Evolutionary conservation across 2,797 vertebrate species (phyloP).

Genomic region (Falco berigora): DNA sequence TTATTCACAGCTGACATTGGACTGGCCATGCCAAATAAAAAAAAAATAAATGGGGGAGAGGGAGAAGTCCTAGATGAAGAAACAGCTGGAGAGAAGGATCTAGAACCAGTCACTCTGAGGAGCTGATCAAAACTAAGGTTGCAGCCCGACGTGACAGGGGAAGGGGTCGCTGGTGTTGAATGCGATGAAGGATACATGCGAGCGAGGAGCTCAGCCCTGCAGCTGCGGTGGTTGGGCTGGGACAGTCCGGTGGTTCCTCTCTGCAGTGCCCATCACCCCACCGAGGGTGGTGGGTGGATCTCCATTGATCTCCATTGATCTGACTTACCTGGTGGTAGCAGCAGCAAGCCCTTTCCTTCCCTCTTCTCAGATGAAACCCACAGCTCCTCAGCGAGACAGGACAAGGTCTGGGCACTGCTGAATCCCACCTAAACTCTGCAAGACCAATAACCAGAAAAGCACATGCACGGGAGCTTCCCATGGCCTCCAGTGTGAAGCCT

Average conservation of each 20-base stretch:
- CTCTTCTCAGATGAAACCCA: neutral
- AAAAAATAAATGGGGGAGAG: neutral
- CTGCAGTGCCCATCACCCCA: fast-evolving
- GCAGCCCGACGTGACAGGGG: neutral
- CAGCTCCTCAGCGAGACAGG: neutral
- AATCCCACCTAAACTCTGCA: neutral
- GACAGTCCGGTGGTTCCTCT: neutral
- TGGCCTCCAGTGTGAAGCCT: neutral
- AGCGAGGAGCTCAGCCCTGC: neutral
- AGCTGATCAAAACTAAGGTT: neutral
- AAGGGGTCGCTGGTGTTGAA: neutral
- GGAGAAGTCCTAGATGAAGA: neutral
- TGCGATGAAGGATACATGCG: too few relatives aligned
- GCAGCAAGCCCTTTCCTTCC: neutral
- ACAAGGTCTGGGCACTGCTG: neutral
- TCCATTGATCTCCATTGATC: neutral
- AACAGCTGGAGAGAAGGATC: neutral
- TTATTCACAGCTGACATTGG: neutral
- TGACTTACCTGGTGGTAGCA: neutral
- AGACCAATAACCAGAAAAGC: neutral
- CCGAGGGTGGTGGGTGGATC: neutral
- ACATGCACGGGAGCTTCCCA: neutral
- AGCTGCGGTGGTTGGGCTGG: neutral
- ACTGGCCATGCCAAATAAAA: neutral
- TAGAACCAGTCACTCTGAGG: neutral